Percentiles rank a stretch among this genome's conserved stretches.
These are phyloP conservation scores for Pogoniulus pusillus DNA, from an alignment of 2,797 vertebrate genomes.

Conservation along the genomic window DNA sequence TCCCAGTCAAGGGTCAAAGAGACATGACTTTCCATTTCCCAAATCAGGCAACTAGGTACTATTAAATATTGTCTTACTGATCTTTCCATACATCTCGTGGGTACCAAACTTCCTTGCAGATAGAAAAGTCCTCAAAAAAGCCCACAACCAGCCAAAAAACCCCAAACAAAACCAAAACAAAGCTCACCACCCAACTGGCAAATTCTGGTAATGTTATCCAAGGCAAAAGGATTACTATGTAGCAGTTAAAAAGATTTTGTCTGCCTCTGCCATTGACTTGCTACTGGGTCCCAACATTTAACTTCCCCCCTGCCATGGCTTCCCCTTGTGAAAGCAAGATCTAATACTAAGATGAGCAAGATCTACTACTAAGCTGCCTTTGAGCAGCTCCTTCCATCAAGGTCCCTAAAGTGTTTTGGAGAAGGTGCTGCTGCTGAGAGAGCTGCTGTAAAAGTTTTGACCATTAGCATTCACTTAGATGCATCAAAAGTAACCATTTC, in stretches of 20 bases:
- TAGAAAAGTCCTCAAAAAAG: neutral
- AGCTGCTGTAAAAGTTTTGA: slow-evolving; percentile 11
- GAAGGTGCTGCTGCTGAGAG: neutral
- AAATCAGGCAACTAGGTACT: neutral
- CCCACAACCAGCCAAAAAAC: neutral
- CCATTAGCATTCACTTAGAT: slow-evolving; percentile 4
- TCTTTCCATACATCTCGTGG: neutral
- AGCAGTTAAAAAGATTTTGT: neutral
- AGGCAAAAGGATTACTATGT: neutral
- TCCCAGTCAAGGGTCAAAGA: neutral
- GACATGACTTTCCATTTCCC: neutral
- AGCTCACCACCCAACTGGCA: rapidly evolving
- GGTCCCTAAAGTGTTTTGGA: neutral
- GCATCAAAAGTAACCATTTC: slow-evolving; percentile 31
- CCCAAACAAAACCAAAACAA: too few relatives aligned
- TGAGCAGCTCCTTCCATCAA: neutral
- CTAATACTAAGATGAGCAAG: neutral
- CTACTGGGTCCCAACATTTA: neutral
- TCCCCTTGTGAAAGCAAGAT: neutral
- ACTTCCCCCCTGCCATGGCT: neutral
- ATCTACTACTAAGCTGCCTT: neutral
- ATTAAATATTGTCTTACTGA: neutral
- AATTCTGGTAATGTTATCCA: neutral
- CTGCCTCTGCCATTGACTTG: neutral
- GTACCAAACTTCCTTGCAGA: neutral